Evolutionary conservation across 2,797 vertebrate genomes (phyloP).

Genomic region (Bovichtus variegatus): DNA sequence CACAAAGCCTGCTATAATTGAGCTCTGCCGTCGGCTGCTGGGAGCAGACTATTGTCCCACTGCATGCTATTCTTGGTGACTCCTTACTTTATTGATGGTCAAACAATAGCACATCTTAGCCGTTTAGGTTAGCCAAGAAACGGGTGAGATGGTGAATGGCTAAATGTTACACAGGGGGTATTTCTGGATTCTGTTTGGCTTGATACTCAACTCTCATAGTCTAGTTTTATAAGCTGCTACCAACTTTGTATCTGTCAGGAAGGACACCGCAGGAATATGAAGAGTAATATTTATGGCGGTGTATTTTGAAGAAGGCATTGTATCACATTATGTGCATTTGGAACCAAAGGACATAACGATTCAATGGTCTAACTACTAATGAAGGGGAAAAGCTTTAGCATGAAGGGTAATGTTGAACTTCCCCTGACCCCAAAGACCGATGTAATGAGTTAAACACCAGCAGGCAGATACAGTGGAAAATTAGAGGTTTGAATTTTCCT

Average conservation of each 20-base stretch:
- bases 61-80: slow-evolving; percentile 52
- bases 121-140: slow-evolving; percentile 29
- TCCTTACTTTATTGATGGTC: slow-evolving; percentile 42
- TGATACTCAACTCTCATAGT: slow-evolving; percentile 30
- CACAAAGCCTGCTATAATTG: slow-evolving; percentile 64
- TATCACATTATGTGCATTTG: slow-evolving; percentile 11
- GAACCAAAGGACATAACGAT: slow-evolving; percentile 17
- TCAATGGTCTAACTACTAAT: slow-evolving; percentile 27
- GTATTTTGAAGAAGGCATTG: slow-evolving; percentile 7
- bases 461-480: slow-evolving; percentile 8
- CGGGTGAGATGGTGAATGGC: slow-evolving; percentile 23
- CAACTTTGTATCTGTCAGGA: slow-evolving; percentile 2
- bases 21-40: slow-evolving; percentile 48
- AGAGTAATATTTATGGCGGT: slow-evolving; percentile 16
- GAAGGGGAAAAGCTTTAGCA: slow-evolving; percentile 20
- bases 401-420: slow-evolving; percentile 37
- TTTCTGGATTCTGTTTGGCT: slow-evolving; percentile 32
- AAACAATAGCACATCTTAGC: slow-evolving; percentile 49
- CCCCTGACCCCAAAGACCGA: slow-evolving; percentile 20
- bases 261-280: not conserved
- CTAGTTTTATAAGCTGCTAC: slow-evolving; percentile 6
- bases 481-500: not conserved
- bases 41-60: slow-evolving; percentile 52
- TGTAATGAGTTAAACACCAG: slow-evolving; percentile 30
- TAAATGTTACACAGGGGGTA: slow-evolving; percentile 22